Base-by-base conservation (phyloP, 2,113 vertebrate genomes). In the Ia io region DNA sequence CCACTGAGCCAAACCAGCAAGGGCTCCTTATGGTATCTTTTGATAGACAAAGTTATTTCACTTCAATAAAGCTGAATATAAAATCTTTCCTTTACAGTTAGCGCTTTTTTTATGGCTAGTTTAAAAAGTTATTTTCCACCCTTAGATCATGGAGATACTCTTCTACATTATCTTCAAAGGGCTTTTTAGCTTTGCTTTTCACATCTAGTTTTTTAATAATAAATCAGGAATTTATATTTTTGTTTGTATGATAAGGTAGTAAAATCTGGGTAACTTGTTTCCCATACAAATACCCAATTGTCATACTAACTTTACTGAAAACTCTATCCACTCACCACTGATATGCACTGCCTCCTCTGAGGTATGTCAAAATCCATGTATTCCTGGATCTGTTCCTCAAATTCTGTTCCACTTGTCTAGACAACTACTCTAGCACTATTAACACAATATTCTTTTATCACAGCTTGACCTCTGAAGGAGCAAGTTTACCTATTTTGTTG, bases 291-390 rank as follows among this genome's bases (percentile, higher is more conserved):
- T 49, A 14, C 14, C 47, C 47, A 49, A 49, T 49, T 49, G 47
- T 49, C 47, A 49, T 42, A 84, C 63, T 28, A 83, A 35, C 79
- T 88, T 88, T 84, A 77, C 44, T 95, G 51, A 89, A 92, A 84
- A 78, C 42, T 77, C 23, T 51, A 61, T 37, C 30, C 28, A 71
- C 61, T 92, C 23, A 63, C 28, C 70, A 71, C 78, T 70, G n/a
- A 89, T 44, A 6, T 32, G 30, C 30, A 40, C n/a, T 53, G 47
- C 35, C 30, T 84, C 13, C 51, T 78, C 42, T 71, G 61, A 61
- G 1, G 30, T 37, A 78, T 53, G 61, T 63, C 22, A 20, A 84
- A 89, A 44, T 44, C 71, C 42, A 63, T 35, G 30, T 12, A 71
- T 65, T 77, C 30, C 42, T 88, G 42, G 23, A 78, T 78, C 49